These are phyloP conservation scores for Xiphias gladius DNA, from an alignment of 2,113 vertebrate genomes.

Conservation along the genomic window DNA sequence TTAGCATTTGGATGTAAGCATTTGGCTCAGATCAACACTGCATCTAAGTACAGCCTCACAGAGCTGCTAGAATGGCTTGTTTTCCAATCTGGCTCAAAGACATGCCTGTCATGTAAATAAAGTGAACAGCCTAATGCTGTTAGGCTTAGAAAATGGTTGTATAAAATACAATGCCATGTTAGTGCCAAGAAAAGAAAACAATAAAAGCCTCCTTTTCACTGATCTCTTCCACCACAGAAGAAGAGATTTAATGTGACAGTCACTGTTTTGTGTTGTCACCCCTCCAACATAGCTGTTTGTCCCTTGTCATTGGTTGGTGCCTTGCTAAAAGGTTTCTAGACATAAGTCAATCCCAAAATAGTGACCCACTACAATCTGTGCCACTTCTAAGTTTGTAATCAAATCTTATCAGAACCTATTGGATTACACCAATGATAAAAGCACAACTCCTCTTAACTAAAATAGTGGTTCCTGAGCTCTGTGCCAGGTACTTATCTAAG, in stretches of 20 bases:
- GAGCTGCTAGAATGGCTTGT: too few relatives aligned
- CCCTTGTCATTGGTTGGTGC: neutral
- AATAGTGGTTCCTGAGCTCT: slow-evolving; percentile 16
- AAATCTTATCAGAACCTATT: slow-evolving; percentile 1
- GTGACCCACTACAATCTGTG: neutral
- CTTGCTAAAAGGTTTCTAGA: neutral
- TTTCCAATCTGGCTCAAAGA: neutral
- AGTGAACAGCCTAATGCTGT: neutral
- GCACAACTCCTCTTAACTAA: slow-evolving; percentile 8
- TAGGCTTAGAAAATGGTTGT: neutral
- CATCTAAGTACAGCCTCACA: too few relatives aligned
- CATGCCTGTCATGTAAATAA: neutral
- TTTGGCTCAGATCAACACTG: too few relatives aligned
- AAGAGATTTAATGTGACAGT: neutral
- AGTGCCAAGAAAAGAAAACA: neutral
- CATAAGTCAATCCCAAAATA: slow-evolving; percentile 12
- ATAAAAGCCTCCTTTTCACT: neutral
- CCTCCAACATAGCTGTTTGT: neutral
- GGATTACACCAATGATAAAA: neutral
- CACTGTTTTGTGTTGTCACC: neutral
- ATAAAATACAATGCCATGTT: neutral
- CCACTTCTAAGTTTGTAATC: slow-evolving; percentile 31
- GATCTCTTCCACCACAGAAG: neutral
- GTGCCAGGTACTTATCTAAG: slow-evolving; percentile 36
- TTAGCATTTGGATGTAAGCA: too few relatives aligned